Base-by-base conservation (phyloP, 2,113 vertebrate genomes). In the Artemisiospiza belli region DNA sequence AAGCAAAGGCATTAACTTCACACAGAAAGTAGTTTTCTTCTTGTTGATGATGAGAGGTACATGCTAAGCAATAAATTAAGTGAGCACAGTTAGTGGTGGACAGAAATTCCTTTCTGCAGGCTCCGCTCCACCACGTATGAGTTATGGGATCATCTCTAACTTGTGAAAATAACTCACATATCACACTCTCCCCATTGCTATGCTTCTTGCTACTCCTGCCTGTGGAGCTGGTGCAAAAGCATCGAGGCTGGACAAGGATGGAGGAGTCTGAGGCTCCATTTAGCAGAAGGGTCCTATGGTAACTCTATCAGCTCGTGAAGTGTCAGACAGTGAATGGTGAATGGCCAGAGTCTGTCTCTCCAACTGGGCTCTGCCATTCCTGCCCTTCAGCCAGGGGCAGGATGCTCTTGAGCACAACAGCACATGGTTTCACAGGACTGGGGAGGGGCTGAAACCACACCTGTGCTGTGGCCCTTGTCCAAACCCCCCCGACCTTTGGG, bases 111-210 rank as follows among this genome's bases (percentile, higher is more conserved):
- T 93, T 89, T 92, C 92, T 93, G 59, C 55, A 95, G 94, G 86
- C 88, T 96, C 73, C 5, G 16, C 94, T 96, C 83, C 89, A 94
- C 92, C 92, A 94, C 28, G 58, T 92, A 23, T 94, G 89, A 97
- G 57, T 96, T 95, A 96, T 85, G 69, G 87, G 66, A 75, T 92
- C 93, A 90, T 97, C 91, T 95, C 59, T 58, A 77, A 93, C 94
- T 97, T 96, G 91, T 92, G 90, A 95, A 97, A 97, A 97, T 97
- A 95, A 92, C 90, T 94, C 95, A 92, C 94, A 97, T 97, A 96
- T 97, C 92, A 95, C 79, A 51, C 79, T 78, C 57, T 66, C 15
- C 33, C 47, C 27, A 31, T 74, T 59, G 51, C 59, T 64, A 3
- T 0, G 0, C 41, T 75, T 62, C 86, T 82, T 81, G 58, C 55